Conservation (phyloP, 1,140 invertebrate genomes). For the Venustaconcha ellipsiformis region DNA sequence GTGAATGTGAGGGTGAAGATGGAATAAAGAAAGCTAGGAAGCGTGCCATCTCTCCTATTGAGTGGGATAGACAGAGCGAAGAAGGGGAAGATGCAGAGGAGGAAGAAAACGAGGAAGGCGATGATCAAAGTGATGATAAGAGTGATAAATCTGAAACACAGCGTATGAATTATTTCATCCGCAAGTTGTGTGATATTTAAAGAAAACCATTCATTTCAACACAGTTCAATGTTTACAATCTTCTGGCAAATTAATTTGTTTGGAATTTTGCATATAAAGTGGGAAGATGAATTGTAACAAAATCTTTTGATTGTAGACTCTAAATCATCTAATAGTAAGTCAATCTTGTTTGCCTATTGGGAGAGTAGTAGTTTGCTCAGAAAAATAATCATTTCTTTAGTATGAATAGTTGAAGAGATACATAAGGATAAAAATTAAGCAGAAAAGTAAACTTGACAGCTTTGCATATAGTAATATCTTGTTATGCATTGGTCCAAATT, state of each 20-base stretch:
- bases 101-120: constrained; percentile 38
- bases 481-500: no score
- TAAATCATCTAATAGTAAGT: not conserved
- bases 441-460: no score
- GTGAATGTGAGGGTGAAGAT: constrained; percentile 34
- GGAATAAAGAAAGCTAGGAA: constrained; percentile 45
- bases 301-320: not conserved
- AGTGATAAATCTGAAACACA: constrained; percentile 33
- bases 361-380: no score
- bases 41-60: constrained; percentile 63
- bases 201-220: not conserved
- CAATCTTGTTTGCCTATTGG: no score
- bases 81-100: constrained; percentile 43
- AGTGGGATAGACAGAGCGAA: constrained; percentile 59
- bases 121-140: constrained; percentile 39
- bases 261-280: not conserved
- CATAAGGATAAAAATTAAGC: not conserved
- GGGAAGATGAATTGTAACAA: not conserved
- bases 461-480: no score
- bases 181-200: constrained; percentile 15
- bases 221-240: not conserved
- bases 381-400: no score
- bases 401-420: constrained; percentile 1
- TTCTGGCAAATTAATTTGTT: constrained; percentile 1
- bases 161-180: constrained; percentile 16